A percentile compares a stretch with the other conserved stretches of the same genome.
Conservation (phyloP, 2,113 vertebrate species). For the Spea bombifrons region DNA sequence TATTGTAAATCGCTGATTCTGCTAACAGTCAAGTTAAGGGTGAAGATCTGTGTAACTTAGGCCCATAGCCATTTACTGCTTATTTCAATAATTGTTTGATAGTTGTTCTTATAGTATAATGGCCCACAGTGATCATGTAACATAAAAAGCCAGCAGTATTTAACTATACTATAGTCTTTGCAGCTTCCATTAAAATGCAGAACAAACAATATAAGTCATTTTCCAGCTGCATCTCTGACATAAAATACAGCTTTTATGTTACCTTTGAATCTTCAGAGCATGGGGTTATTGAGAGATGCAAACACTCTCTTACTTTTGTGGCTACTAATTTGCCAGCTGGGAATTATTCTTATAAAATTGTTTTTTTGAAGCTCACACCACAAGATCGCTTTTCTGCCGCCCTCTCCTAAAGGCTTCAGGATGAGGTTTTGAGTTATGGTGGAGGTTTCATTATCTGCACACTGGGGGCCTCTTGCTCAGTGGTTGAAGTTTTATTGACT, state of each 20-base stretch:
- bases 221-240: slow-evolving; percentile 6
- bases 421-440: slow-evolving; percentile 35
- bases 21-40: too few species aligned
- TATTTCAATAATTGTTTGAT: too few species aligned
- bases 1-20: too few species aligned
- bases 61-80: too few species aligned
- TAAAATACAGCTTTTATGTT: slow-evolving; percentile 31
- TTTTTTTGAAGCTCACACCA: slow-evolving; percentile 33
- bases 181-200: slow-evolving; percentile 25
- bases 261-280: slow-evolving; percentile 25
- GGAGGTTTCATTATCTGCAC: slow-evolving; percentile 40
- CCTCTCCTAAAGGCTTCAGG: slow-evolving; percentile 21
- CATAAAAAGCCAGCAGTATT: slow-evolving; percentile 13
- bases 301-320: slow-evolving; percentile 30
- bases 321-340: slow-evolving; percentile 41
- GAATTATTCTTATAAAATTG: slow-evolving; percentile 36
- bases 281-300: slow-evolving; percentile 26
- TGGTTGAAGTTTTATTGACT: slow-evolving; percentile 47
- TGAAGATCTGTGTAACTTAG: too few species aligned
- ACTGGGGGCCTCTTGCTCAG: slow-evolving; percentile 44
- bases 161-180: slow-evolving; percentile 21
- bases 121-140: not conserved
- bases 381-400: slow-evolving; percentile 31
- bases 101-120: too few species aligned
- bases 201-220: slow-evolving; percentile 24